Evolutionary conservation across 1,140 invertebrate genomes (phyloP).

Genomic region (Bradynema listronoti): DNA sequence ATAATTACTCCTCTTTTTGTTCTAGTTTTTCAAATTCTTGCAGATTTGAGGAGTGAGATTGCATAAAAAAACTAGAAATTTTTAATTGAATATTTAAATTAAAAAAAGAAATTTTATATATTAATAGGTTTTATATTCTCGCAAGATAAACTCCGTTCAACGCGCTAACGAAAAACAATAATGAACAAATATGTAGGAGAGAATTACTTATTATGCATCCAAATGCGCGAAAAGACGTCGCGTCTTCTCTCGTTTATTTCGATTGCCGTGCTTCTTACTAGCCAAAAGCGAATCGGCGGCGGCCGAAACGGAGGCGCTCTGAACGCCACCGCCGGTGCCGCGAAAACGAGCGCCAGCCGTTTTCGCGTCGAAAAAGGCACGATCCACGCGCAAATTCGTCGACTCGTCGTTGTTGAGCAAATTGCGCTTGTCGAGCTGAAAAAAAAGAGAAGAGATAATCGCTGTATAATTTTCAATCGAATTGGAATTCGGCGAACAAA

Average conservation of each 20-base stretch:
- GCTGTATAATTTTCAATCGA: constrained; percentile 61
- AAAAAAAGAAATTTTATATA: not conserved
- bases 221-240: constrained; percentile 20
- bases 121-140: constrained; percentile 4
- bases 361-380: constrained; percentile 61
- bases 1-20: no score
- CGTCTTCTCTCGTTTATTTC: constrained; percentile 31
- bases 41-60: no score
- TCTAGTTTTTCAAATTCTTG: no score
- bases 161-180: constrained; percentile 4
- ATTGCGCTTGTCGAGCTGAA: constrained; percentile 36
- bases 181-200: not conserved
- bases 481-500: no score
- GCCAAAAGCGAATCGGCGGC: not conserved
- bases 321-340: not conserved
- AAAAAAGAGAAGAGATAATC: constrained; percentile 11
- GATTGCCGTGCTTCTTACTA: constrained; percentile 21
- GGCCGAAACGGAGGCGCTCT: not conserved
- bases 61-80: no score
- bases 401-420: constrained; percentile 22
- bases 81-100: no score
- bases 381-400: constrained; percentile 47
- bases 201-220: constrained; percentile 18
- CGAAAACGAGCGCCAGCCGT: constrained; percentile 58
- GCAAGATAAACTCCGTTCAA: constrained; percentile 11